Base-by-base conservation (phyloP, 2,888 invertebrate species). In the Megastigmus dorsalis region DNA sequence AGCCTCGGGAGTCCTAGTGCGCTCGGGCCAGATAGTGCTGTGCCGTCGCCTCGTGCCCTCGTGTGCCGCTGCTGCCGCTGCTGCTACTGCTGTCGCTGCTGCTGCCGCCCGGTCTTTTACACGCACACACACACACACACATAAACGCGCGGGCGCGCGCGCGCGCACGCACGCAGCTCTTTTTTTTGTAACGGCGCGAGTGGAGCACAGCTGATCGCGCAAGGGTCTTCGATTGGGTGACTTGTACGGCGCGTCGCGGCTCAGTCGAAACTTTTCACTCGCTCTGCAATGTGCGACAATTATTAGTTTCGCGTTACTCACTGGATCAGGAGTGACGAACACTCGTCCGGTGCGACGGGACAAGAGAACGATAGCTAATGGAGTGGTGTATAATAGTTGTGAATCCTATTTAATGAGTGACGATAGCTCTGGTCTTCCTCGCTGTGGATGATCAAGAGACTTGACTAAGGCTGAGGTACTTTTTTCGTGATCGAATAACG, bases 21-120 rank as follows among this genome's bases (percentile, higher is more conserved):
- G 72, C 72, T 81, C 79, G 75, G 76, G 82, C 80, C 87, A 88
- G 88, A 88, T 88, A 87, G 88, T 86, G 84, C 81, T 84, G 87
- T 85, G 88, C 87, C 87, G 88, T 88, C 86, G 88, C 84, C 85
- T 85, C 86, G 85, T 84, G 85, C 67, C 41, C 45, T 43, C 36
- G 73, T 63, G 36, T 30, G 62, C 45, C 30, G 41, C 20, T n/a
- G 55, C 55, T 28, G 60, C 59, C 36, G 54, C 43, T 15, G 43
- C 38, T 23, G 36, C 57, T 23, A 18, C 13, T 15, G 50, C 50
- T 13, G 50, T 26, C 15, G 50, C 41, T 13, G 41, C 52, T 4
- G 52, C 20, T 30, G 30, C 28, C 2, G 48, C 48, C 18, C 36
- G 36, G 33, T 28, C 7, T 33, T 26, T 50, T 18, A 3, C 45